Evolutionary conservation across 2,113 vertebrate genomes (phyloP).

Genomic region (Protobothrops flavoviridis): DNA sequence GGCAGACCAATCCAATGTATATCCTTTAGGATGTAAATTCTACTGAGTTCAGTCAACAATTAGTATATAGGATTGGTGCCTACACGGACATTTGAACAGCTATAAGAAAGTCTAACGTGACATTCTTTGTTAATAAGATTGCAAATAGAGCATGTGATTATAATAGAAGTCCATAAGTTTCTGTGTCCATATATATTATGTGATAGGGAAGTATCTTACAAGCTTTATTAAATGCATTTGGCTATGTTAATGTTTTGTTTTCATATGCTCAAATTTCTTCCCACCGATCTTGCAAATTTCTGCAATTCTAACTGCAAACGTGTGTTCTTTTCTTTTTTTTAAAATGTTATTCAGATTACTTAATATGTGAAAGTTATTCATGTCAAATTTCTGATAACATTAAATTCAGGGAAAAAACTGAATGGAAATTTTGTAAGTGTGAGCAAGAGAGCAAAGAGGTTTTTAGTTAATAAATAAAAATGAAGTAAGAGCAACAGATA

Average conservation of each 20-base stretch:
- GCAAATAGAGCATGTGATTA: background rate
- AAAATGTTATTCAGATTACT: background rate
- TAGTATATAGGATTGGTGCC: background rate
- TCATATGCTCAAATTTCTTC: background rate
- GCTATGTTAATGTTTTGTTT: background rate
- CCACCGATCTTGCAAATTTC: background rate
- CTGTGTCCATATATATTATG: background rate
- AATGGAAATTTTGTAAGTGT: background rate
- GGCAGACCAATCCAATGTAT: background rate
- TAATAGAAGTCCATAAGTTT: background rate
- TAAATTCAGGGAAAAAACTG: background rate
- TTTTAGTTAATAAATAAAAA: background rate
- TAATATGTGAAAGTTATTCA: background rate
- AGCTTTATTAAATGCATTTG: background rate
- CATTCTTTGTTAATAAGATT: background rate
- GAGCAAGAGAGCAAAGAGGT: too few species aligned
- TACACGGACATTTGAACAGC: background rate
- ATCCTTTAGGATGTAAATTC: background rate
- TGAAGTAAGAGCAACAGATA: background rate
- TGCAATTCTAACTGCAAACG: background rate
- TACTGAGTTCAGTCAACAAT: background rate
- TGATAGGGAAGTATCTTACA: background rate
- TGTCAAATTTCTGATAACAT: background rate
- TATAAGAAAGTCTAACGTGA: too few species aligned
- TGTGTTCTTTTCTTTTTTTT: fast-evolving